Percentiles rank a stretch among this genome's conserved stretches.
These are phyloP conservation scores for Falco biarmicus DNA, from an alignment of 2,797 vertebrate species.

Conservation along the genomic window DNA sequence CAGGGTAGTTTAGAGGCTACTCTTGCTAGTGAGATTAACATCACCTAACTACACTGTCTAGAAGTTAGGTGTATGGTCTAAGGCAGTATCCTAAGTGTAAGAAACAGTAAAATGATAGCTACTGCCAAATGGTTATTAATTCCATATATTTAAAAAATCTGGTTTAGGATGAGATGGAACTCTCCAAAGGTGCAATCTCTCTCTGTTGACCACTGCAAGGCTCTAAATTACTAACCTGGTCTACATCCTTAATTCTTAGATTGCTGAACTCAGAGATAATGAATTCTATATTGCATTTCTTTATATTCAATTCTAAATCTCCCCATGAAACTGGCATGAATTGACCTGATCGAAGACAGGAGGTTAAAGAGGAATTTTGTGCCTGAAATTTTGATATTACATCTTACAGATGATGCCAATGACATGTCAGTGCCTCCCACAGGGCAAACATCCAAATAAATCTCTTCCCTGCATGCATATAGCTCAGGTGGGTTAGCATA, in stretches of 20 bases:
- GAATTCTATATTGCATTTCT: slow-evolving; percentile 6
- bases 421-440: neutral
- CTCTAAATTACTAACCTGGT: slow-evolving; percentile 6
- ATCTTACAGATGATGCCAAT: neutral
- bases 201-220: neutral
- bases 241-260: slow-evolving; percentile 23
- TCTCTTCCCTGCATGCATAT: neutral
- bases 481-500: neutral
- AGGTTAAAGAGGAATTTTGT: neutral
- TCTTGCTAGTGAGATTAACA: neutral
- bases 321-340: neutral
- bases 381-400: neutral
- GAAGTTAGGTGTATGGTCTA: neutral
- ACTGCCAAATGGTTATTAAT: neutral
- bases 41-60: neutral
- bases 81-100: neutral
- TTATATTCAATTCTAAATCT: neutral
- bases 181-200: neutral
- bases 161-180: slow-evolving; percentile 26
- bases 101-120: neutral
- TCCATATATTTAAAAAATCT: slow-evolving; percentile 5
- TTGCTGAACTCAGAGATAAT: neutral
- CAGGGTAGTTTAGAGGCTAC: neutral
- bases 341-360: neutral
- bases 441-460: neutral